phyloP scores from a whole-genome alignment of 2,113 vertebrate genomes.

The Podilymbus podiceps region DNA sequence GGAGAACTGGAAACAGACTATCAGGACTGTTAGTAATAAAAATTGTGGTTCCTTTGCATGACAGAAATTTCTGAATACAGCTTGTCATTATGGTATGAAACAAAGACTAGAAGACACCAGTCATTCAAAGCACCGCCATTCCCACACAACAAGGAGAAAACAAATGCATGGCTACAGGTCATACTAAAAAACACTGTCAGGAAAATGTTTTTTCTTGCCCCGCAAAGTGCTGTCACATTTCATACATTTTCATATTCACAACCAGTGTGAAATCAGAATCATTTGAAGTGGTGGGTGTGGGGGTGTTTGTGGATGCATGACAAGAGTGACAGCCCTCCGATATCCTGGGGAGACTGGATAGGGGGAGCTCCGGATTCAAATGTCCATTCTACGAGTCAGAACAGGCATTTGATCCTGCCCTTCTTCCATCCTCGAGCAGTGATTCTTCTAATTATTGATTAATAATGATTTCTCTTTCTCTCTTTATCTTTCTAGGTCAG shows the following conservation, averaged over 20 bases:
- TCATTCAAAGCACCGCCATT: not conserved
- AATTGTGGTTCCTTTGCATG: not conserved
- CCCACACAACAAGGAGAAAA: not conserved
- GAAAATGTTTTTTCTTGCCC: not conserved
- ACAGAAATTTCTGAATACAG: not conserved
- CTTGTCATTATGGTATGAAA: not conserved
- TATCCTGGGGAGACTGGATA: not conserved
- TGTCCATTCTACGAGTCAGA: not conserved
- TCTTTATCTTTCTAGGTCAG: not conserved
- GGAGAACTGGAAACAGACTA: not conserved
- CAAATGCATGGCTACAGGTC: not conserved
- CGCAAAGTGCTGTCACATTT: not conserved
- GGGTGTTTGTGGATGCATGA: not conserved
- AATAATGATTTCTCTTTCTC: not conserved
- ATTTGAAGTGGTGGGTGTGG: not conserved
- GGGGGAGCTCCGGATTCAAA: constrained; percentile 40
- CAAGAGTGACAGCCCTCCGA: not conserved
- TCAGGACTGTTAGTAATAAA: not conserved
- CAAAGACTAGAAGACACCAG: not conserved
- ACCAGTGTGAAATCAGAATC: not conserved
- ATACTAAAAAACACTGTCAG: not conserved
- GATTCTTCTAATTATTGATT: not conserved
- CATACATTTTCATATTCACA: not conserved
- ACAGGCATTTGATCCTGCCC: not conserved
- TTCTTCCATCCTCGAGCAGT: not conserved